Evolutionary conservation across 2,113 vertebrate species (phyloP), one percentile per base, ranked within the genome.

Genomic region (Chinchilla lanigera): DNA sequence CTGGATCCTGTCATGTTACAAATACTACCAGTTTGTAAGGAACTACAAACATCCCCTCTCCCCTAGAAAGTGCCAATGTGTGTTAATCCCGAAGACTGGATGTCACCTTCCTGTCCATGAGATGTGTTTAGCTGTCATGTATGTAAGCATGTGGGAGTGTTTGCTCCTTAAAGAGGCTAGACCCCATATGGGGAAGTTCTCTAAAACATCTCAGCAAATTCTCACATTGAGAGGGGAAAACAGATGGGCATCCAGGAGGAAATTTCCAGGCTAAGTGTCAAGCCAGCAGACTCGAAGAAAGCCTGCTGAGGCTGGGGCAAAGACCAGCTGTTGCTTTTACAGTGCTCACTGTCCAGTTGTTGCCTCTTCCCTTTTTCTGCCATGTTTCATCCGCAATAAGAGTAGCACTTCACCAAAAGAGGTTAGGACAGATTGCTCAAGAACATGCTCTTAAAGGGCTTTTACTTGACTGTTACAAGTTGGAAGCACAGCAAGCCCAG

Each of bases 1-100:
- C 87, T 98, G 96, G 98, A 98, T 98, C 97, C 22, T 56, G 38
- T 69, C 60, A 14, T 30, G 61, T 65, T 91, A 61, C 54, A 89
- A 86, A 97, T 69, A 33, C 33, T 73, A 61, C 38, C 12, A 4
- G 78, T 84, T 77, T 90, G 58, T 90, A 82, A 92, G 67, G 86
- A 41, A 89, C 38, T 35, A 38, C 11, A 73, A 67, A 91, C 89
- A 96, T 93, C 93, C 96, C 71, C 56, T 98, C 33, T 73, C 65
- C 20, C 65, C 28, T 35, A 47, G 81, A 52, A 89, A 75, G 54
- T 24, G 4, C 90, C 83, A 24, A 6, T 73, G 56, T 84, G 94
- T 93, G 84, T 86, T 95, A 93, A 95, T 69, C 33, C 35, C 33
- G 4, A 95, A 86, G 54, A 82, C 26, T 28, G 5, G 33, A 11